Evolutionary conservation across 2,113 vertebrate genomes (phyloP).

Genomic region (Phaethornis superciliosus): DNA sequence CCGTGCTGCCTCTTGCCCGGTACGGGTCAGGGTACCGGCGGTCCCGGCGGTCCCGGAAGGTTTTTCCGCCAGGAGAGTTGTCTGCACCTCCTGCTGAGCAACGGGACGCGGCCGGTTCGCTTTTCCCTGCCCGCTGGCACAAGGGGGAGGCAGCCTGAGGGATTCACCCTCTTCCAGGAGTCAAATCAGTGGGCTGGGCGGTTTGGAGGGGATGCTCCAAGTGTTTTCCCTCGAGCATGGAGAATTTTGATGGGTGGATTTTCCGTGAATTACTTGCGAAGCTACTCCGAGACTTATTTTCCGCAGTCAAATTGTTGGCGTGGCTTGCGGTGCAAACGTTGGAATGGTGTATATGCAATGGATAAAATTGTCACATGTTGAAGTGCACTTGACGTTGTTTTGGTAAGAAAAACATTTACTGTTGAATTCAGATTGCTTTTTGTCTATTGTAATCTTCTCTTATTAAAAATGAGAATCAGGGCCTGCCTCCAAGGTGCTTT

Average conservation of each 20-base stretch:
- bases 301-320: neutral
- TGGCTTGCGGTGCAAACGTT: neutral
- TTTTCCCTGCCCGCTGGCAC: neutral
- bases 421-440: neutral
- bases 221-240: neutral
- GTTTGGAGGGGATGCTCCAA: neutral
- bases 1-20: neutral
- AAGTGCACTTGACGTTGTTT: neutral
- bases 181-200: fast-evolving
- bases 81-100: neutral
- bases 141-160: neutral
- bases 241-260: neutral
- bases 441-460: neutral
- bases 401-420: neutral
- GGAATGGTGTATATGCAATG: neutral
- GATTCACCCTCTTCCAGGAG: neutral
- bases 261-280: neutral
- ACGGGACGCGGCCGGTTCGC: fast-evolving
- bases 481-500: neutral
- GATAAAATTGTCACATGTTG: neutral
- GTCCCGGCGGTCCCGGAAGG: fast-evolving
- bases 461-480: neutral
- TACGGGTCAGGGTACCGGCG: fast-evolving
- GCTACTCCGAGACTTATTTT: neutral
- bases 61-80: fast-evolving